phyloP scores from a whole-genome alignment of 1,140 invertebrate species.

The Drosophila sp. region DNA sequence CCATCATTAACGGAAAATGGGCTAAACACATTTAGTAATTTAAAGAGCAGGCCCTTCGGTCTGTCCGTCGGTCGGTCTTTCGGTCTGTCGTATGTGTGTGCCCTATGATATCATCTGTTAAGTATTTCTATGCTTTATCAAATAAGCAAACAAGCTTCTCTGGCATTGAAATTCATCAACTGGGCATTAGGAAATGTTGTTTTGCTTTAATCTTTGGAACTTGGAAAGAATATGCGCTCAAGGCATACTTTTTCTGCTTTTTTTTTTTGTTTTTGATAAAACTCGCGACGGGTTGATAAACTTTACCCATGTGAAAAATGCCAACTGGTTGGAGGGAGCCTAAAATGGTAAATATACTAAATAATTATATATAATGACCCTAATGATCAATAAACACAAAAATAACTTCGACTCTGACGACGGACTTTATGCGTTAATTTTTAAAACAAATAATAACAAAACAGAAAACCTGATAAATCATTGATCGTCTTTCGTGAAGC shows the following conservation, averaged over 20 bases:
- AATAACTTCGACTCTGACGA: neutral
- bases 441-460: slow-evolving; percentile 66
- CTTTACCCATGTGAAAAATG: slow-evolving; percentile 67
- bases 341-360: slow-evolving; percentile 41
- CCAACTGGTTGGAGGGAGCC: slow-evolving; percentile 49
- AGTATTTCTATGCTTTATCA: slow-evolving; percentile 67
- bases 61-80: neutral
- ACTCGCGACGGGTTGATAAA: slow-evolving; percentile 69
- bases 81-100: slow-evolving; percentile 22
- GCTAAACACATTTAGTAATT: slow-evolving; percentile 41
- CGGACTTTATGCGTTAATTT: slow-evolving; percentile 65
- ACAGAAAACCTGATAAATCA: slow-evolving; percentile 19
- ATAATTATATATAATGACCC: slow-evolving; percentile 54
- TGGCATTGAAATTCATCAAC: slow-evolving; percentile 55
- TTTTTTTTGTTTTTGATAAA: slow-evolving; percentile 52
- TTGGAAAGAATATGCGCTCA: slow-evolving; percentile 27
- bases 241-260: slow-evolving; percentile 44
- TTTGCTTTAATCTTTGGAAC: slow-evolving; percentile 18
- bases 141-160: slow-evolving; percentile 32
- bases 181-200: slow-evolving; percentile 58
- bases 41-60: slow-evolving; percentile 25
- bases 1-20: neutral
- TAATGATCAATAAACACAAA: slow-evolving; percentile 75
- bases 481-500: neutral
- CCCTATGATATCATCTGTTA: slow-evolving; percentile 72